Percentiles rank a stretch among this genome's conserved stretches.
These are phyloP conservation scores for Lycorma delicatula DNA, from an alignment of 1,140 invertebrate genomes.

Conservation along the genomic window DNA sequence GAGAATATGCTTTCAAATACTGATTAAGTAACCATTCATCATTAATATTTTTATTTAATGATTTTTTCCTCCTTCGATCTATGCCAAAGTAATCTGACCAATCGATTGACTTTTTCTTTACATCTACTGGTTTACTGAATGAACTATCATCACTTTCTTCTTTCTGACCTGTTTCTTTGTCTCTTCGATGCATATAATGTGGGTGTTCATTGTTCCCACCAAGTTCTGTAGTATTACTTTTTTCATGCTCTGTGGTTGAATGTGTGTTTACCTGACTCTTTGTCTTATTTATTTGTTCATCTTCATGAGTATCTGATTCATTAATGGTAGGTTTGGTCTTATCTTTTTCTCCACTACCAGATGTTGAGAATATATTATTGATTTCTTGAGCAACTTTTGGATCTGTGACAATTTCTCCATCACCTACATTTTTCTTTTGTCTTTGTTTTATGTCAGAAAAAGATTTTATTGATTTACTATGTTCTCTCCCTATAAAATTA, in stretches of 20 bases:
- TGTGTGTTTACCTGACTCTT: background rate
- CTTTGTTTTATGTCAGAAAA: constrained; percentile 13
- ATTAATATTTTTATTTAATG: constrained; percentile 37
- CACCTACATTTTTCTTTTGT: constrained; percentile 6
- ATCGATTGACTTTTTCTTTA: constrained; percentile 47
- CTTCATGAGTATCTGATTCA: background rate
- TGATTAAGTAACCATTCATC: constrained; percentile 47
- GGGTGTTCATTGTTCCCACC: too few species aligned
- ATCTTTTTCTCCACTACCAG: background rate
- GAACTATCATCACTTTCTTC: constrained; percentile 9
- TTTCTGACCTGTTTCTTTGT: constrained; percentile 12
- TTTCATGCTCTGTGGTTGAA: background rate
- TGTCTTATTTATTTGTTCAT: too few species aligned
- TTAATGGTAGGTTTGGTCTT: too few species aligned
- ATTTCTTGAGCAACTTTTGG: constrained; percentile 26
- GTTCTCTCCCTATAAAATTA: constrained; percentile 13
- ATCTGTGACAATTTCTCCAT: constrained; percentile 19
- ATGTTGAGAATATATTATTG: constrained; percentile 25
- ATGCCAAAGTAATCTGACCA: constrained; percentile 80
- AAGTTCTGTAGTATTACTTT: too few species aligned
- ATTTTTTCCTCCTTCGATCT: constrained; percentile 64
- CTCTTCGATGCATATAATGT: background rate
- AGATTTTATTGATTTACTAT: too few species aligned
- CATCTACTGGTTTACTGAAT: constrained; percentile 6
- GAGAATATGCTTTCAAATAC: constrained; percentile 35